phyloP scores from a whole-genome alignment of 2,888 invertebrate genomes.

The Trachelus tabidus region DNA sequence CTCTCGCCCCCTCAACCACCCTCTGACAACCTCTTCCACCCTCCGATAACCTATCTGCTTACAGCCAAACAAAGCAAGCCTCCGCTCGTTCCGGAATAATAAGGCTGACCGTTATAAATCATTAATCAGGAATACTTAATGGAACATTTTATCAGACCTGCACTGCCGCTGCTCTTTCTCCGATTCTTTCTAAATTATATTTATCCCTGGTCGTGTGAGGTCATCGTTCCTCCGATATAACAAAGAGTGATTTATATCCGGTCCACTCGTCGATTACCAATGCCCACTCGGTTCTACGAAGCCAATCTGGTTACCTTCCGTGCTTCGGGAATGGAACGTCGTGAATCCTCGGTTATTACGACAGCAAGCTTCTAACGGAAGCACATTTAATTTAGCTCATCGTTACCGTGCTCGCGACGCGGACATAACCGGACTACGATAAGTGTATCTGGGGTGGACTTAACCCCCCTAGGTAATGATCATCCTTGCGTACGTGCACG shows the following conservation, averaged over 20 bases:
- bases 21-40: not conserved
- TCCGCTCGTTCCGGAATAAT: not conserved
- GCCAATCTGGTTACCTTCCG: not conserved
- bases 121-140: not conserved
- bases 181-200: not conserved
- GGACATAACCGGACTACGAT: not conserved
- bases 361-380: not conserved
- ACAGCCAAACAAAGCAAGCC: constrained; percentile 13
- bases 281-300: not conserved
- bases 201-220: not conserved
- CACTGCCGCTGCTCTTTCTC: not conserved
- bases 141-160: not conserved
- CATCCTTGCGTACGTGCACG: not conserved
- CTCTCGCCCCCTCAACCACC: not conserved
- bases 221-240: not conserved
- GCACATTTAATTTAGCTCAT: not conserved
- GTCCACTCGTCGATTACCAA: not conserved
- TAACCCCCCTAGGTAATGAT: not conserved
- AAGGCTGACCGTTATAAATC: not conserved
- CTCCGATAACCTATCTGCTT: constrained; percentile 23
- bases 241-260: not conserved
- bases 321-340: not conserved
- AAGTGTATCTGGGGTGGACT: not conserved
- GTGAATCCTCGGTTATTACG: not conserved
- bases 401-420: not conserved